Conservation (phyloP, 37 sponge, comb jelly and placozoan genomes). For the Halisarca cf. caerulea region DNA sequence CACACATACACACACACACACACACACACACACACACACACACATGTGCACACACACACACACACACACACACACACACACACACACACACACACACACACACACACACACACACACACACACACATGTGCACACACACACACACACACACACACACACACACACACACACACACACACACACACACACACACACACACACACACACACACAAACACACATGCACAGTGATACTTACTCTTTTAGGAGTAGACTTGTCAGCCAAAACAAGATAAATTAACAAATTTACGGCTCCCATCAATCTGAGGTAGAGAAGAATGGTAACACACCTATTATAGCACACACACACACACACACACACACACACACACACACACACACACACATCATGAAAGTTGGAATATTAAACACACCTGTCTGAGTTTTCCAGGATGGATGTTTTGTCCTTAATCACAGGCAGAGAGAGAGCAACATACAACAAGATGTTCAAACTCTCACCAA, state of each 20-base stretch:
- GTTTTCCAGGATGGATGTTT: slow-evolving; percentile 36
- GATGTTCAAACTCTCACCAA: slow-evolving; percentile 36
- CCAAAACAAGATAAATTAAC: slow-evolving; percentile 60
- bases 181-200: neutral
- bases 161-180: no score
- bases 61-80: no score
- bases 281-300: slow-evolving; percentile 69
- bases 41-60: no score
- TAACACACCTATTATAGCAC: neutral
- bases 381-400: neutral
- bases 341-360: neutral
- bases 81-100: no score
- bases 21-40: no score
- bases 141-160: no score
- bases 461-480: slow-evolving; percentile 15
- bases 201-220: no score
- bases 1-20: no score
- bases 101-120: neutral
- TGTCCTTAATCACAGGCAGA: slow-evolving; percentile 24
- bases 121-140: neutral
- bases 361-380: neutral
- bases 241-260: slow-evolving; percentile 46
- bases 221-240: slow-evolving; percentile 40
- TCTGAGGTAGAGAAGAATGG: slow-evolving; percentile 29
- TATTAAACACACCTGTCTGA: slow-evolving; percentile 45